These are phyloP conservation scores for Podilymbus podiceps DNA, from an alignment of 2,113 vertebrate genomes.

Conservation along the genomic window DNA sequence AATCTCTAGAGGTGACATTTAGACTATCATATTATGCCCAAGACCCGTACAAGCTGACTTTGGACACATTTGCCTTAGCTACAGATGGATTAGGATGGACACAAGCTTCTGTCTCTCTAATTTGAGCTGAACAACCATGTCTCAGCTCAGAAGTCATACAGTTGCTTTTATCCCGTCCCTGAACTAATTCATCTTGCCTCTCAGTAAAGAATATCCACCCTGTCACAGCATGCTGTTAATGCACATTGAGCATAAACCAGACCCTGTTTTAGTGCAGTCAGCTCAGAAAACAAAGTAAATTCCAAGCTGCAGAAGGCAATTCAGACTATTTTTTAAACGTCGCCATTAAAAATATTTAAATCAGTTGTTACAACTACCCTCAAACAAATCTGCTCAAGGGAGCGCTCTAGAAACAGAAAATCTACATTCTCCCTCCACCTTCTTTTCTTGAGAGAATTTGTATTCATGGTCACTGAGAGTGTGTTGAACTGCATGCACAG, in stretches of 20 bases:
- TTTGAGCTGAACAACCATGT: not conserved
- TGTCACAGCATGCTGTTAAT: not conserved
- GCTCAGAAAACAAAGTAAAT: not conserved
- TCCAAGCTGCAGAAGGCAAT: not conserved
- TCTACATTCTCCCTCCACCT: not conserved
- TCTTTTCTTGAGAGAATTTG: not conserved
- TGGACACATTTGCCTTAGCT: not conserved
- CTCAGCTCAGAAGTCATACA: not conserved
- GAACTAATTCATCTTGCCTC: not conserved
- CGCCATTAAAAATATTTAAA: not conserved
- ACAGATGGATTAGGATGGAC: not conserved
- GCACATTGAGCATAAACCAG: not conserved
- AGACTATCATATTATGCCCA: not conserved
- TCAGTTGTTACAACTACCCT: not conserved
- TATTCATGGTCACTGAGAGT: not conserved
- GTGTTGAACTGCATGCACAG: accelerated
- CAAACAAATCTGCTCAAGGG: not conserved
- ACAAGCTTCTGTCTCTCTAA: not conserved
- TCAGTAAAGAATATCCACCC: not conserved
- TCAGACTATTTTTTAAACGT: not conserved
- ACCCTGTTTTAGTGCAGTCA: not conserved
- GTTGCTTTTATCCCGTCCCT: not conserved
- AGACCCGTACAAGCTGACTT: not conserved
- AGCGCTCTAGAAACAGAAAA: not conserved
- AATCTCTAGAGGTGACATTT: not conserved